Base-by-base conservation (phyloP, 2,797 vertebrate genomes). In the Epinephelus coioides region DNA sequence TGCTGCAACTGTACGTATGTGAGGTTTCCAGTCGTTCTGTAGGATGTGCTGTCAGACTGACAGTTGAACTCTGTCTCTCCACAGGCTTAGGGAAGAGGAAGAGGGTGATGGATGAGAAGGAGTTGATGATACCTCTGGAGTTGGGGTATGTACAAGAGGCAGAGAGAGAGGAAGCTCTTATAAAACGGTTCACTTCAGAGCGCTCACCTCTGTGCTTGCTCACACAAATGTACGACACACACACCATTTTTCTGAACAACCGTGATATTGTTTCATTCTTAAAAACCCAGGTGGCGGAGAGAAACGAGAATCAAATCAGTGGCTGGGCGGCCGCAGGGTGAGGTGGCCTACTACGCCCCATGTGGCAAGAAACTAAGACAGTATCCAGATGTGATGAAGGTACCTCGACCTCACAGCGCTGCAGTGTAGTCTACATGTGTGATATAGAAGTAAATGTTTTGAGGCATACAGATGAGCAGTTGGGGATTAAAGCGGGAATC, bases 341-440 rank as follows among this genome's bases (percentile, higher is more conserved):
- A 98, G 92, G 97, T 99, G 88, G 96, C 97, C 0, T 98, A 99
- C 96, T 99, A 97, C 85, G 94, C 97, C 77, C 97, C 98, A 2
- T 99, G 97, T 89, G 98, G 98, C 76, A 99, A 99, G 95, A 98
- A 98, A 89, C 94, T 99, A 83, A 96, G 98, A 59, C 98, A 99
- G 93, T 99, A 98, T 91, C 97, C 98, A 73, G 98, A 99, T 89
- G 97, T 99, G 83, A 96, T 98, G 93, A 99, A 99, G 98, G 91
- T 93, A 93, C 70, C 55, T 71, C 6, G 44, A 63, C 76, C 70
- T 49, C 75, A 25, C 61, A 55, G 64, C 14, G 25, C 70, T 59
- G 49, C 74, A 59, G 30, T 73, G n/a, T 40, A 46, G 56, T 66
- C 49, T 80, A 13, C 74, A 82, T 76, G 75, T 62, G 46, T 73